Base-by-base conservation (phyloP, 2,888 invertebrate species). In the Punctoribates punctum region DNA sequence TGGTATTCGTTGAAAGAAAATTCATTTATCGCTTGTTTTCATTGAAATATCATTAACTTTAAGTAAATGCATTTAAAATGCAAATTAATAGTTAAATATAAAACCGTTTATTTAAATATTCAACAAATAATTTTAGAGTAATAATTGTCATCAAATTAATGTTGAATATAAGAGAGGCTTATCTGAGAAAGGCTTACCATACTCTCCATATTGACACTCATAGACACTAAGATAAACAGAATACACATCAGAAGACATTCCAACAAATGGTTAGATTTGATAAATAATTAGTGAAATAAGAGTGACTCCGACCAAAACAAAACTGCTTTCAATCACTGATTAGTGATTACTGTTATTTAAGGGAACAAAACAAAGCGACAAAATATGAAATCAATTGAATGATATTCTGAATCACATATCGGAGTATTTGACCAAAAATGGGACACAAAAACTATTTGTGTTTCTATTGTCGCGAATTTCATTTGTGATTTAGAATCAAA, bases 161-260 rank as follows among this genome's bases (percentile, higher is more conserved):
- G n/a, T n/a, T n/a, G n/a, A n/a, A n/a, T n/a, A n/a, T n/a, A n/a
- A n/a, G n/a, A n/a, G n/a, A n/a, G n/a, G n/a, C n/a, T n/a, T n/a
- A n/a, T n/a, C n/a, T n/a, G 5, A 2, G 23, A 6, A 54, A 54
- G 6, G 20, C 72, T 48, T 72, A 72, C 72, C 72, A 17, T 72
- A 46, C 6, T 72, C 48, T 72, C 38, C 72, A 48, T 72, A 72
- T 46, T 72, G 25, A 42, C 27, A 46, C 17, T 72, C 72, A 72
- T 72, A 72, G 15, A 72, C 72, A 27, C 46, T 17, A 27, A 72
- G 2, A 72, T 46, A 46, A 48, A 72, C 38, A 38, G 25, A 2
- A 25, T 25, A 46, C 25, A 72, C 46, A 23, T 72, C 25, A 17
- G 72, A 46, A 72, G 42, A 34, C 72, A 72, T 72, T 11, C 42